phyloP scores from a whole-genome alignment of 2,888 invertebrate genomes.

The Spilosoma lubricipeda region DNA sequence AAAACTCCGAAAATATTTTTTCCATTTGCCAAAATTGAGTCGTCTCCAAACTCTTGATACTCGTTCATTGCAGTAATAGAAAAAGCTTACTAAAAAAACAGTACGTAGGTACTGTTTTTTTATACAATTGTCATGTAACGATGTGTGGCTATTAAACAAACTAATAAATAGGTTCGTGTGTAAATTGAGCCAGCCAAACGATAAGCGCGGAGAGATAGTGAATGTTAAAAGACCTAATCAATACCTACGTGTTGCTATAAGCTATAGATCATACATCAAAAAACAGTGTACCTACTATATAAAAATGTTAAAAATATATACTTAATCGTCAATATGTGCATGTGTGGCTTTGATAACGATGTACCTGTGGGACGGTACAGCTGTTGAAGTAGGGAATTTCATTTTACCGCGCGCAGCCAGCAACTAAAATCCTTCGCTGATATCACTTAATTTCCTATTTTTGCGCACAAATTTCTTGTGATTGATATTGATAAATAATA shows the following conservation, averaged over 20 bases:
- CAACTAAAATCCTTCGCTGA: background rate
- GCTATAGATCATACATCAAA: slow-evolving; percentile 15
- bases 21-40: slow-evolving; percentile 24
- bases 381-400: slow-evolving; percentile 35
- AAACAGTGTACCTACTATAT: slow-evolving; percentile 15
- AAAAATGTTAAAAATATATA: slow-evolving; percentile 40
- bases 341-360: slow-evolving; percentile 46
- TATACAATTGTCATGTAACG: background rate
- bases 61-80: background rate
- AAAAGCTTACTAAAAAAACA: background rate
- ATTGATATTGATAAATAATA: background rate
- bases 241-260: slow-evolving; percentile 39
- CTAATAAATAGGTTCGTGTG: background rate
- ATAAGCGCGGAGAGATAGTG: slow-evolving; percentile 36
- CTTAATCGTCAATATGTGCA: slow-evolving; percentile 40
- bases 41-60: background rate
- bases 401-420: background rate
- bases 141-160: background rate
- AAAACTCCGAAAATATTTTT: slow-evolving; percentile 23
- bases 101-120: background rate
- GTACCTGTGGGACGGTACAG: slow-evolving; percentile 54
- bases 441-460: background rate
- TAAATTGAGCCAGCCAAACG: background rate
- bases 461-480: background rate
- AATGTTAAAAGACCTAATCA: slow-evolving; percentile 36